These are phyloP conservation scores for Mythimna loreyi DNA, from an alignment of 2,888 invertebrate species.

Conservation along the genomic window DNA sequence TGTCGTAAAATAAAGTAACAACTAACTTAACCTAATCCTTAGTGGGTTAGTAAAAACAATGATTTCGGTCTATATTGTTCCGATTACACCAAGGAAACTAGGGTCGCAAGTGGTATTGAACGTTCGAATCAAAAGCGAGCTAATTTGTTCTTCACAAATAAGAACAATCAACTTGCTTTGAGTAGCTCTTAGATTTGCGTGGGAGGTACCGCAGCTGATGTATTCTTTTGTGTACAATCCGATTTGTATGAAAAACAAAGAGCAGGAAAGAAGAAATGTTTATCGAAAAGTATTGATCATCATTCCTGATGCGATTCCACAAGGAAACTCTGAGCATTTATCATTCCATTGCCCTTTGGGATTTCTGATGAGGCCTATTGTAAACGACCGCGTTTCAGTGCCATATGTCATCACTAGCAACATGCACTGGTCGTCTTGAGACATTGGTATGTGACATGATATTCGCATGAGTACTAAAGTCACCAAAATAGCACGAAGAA, in stretches of 20 bases:
- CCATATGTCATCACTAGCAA: too few relatives aligned
- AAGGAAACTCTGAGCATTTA: too few relatives aligned
- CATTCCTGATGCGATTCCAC: too few relatives aligned
- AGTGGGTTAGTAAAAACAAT: slow-evolving; percentile 17
- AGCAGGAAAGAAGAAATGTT: not conserved
- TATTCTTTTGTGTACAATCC: slow-evolving; percentile 32
- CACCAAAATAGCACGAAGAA: too few relatives aligned
- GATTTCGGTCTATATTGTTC: slow-evolving; percentile 11
- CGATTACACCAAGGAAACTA: not conserved
- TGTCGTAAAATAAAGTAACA: not conserved
- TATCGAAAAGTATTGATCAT: slow-evolving; percentile 9
- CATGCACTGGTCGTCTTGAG: too few relatives aligned
- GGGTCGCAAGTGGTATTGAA: slow-evolving; percentile 18
- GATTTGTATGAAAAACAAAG: slow-evolving; percentile 26
- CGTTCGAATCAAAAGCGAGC: slow-evolving; percentile 20
- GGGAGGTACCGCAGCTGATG: slow-evolving; percentile 29
- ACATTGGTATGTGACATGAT: too few relatives aligned
- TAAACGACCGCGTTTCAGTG: too few relatives aligned
- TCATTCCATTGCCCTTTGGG: too few relatives aligned
- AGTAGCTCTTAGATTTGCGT: slow-evolving; percentile 30
- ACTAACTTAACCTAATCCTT: not conserved
- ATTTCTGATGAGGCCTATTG: too few relatives aligned
- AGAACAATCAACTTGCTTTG: slow-evolving; percentile 29
- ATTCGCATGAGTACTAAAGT: too few relatives aligned
- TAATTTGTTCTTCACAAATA: slow-evolving; percentile 45